Conservation (phyloP, 2,113 vertebrate genomes). For the Callipepla californica region DNA sequence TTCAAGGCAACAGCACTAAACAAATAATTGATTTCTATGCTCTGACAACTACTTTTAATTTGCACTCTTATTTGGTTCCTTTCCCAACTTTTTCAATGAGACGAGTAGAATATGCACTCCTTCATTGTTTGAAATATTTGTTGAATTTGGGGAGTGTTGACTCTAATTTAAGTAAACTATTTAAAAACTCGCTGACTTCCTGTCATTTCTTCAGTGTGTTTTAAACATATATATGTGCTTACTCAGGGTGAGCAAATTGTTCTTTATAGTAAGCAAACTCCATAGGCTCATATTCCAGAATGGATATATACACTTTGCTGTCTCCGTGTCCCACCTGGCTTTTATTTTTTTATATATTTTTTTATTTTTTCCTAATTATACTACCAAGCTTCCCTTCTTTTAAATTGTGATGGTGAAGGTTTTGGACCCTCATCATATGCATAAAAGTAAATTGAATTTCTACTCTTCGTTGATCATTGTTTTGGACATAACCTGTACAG, state of each 20-base stretch:
- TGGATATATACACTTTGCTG: not conserved
- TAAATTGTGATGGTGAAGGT: not conserved
- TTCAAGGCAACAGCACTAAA: conserved; percentile 27
- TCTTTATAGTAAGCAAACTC: not conserved
- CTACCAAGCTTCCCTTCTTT: not conserved
- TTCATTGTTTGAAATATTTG: conserved; percentile 55
- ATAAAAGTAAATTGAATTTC: not conserved
- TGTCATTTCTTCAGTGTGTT: not conserved
- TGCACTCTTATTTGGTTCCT: not conserved
- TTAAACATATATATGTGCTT: conserved; percentile 26
- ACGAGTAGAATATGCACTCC: not conserved
- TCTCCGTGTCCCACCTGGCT: too few relatives aligned
- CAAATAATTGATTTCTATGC: conserved; percentile 36
- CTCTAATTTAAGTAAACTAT: conserved; percentile 45
- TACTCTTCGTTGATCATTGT: not conserved
- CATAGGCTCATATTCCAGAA: not conserved
- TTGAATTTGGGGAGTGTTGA: conserved; percentile 27
- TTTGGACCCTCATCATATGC: not conserved
- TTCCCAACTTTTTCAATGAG: not conserved
- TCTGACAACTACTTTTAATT: conserved; percentile 41
- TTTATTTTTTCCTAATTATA: not conserved
- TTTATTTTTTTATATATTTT: too few relatives aligned
- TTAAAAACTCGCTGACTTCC: conserved; percentile 47
- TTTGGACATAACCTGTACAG: not conserved
- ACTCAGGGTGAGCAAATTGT: not conserved